Percentiles rank a stretch among this genome's conserved stretches.
phyloP scores from a whole-genome alignment of 92 coral and sea anemone species.

The Epizoanthus ramosus region DNA sequence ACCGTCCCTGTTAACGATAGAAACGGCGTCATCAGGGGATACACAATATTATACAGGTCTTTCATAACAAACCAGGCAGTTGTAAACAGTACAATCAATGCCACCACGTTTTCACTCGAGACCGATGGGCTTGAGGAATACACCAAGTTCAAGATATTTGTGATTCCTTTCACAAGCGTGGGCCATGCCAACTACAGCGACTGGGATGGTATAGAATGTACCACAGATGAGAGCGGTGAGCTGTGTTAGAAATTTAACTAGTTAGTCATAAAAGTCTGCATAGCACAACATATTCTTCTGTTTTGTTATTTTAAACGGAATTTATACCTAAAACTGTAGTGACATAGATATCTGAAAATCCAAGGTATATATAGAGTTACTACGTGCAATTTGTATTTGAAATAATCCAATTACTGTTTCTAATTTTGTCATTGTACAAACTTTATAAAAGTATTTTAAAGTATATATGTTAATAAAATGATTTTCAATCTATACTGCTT shows the following conservation, averaged over 20 bases:
- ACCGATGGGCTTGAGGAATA: background rate
- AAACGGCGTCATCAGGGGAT: constrained; percentile 34
- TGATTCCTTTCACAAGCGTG: constrained; percentile 6
- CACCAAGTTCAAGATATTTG: background rate
- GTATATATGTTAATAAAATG: no score
- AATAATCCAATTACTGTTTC: no score
- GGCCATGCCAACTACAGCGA: constrained; percentile 17
- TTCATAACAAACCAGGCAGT: background rate
- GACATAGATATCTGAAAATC: no score
- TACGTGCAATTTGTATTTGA: no score
- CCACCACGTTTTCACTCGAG: background rate
- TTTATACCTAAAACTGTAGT: no score
- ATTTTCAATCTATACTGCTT: no score
- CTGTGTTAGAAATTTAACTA: background rate
- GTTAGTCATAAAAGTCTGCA: no score
- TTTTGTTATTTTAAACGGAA: no score
- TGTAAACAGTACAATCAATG: background rate
- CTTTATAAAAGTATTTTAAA: no score
- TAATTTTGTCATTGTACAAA: no score
- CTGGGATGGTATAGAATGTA: background rate
- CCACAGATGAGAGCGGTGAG: background rate
- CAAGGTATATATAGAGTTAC: no score
- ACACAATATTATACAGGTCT: constrained; percentile 2
- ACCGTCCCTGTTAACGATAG: background rate
- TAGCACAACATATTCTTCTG: no score